Percentiles rank a stretch among this genome's conserved stretches.
phyloP scores from a whole-genome alignment of 2,113 vertebrate species.

The Rallus limicola region DNA sequence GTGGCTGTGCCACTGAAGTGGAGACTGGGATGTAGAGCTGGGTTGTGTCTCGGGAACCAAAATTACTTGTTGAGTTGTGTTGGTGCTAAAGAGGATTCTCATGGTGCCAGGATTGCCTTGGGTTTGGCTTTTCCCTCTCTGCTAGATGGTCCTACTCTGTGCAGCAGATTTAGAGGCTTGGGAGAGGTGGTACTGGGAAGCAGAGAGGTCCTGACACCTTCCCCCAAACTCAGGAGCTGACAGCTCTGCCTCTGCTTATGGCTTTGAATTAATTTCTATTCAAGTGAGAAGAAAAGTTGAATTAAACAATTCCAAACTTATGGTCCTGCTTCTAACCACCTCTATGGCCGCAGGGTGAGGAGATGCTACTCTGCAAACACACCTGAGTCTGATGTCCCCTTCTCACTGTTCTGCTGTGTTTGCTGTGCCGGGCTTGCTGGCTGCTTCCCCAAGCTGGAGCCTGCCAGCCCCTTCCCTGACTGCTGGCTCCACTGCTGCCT shows the following conservation, averaged over 20 bases:
- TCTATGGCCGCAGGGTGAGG: background rate
- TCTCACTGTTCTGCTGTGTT: background rate
- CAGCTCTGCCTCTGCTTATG: accelerated
- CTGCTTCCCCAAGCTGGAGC: background rate
- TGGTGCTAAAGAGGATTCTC: background rate
- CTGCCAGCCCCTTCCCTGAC: background rate
- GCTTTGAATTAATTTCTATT: background rate
- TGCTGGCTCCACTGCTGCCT: background rate
- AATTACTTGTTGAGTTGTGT: background rate
- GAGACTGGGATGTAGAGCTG: background rate
- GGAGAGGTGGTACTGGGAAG: background rate
- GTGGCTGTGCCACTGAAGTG: accelerated
- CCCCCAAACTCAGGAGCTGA: background rate
- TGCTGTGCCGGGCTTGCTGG: accelerated
- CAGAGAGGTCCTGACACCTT: background rate
- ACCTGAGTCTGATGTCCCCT: background rate
- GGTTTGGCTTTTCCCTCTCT: background rate
- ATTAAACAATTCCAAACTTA: background rate
- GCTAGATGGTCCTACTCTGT: background rate
- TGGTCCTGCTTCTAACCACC: background rate
- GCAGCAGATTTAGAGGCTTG: background rate
- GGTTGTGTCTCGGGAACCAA: background rate
- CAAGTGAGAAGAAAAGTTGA: background rate
- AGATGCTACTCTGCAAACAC: background rate
- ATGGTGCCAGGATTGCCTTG: background rate